Evolutionary conservation across 2,113 vertebrate species (phyloP).

Genomic region (Pomatostomus ruficeps): DNA sequence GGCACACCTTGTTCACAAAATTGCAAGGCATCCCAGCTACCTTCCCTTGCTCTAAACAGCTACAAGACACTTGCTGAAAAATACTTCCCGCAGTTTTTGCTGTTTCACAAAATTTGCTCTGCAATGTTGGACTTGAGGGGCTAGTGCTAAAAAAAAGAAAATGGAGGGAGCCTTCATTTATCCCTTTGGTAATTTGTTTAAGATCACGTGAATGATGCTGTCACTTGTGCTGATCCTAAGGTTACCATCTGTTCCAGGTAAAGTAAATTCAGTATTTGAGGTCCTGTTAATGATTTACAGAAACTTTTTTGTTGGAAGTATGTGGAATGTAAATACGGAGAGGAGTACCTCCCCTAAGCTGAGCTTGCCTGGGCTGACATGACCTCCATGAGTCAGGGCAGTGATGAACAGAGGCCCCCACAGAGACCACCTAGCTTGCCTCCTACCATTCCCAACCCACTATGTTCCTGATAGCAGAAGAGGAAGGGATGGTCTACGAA

Average conservation of each 20-base stretch:
- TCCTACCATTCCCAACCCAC: neutral
- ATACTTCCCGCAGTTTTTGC: neutral
- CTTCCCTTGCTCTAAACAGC: neutral
- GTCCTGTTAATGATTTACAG: neutral
- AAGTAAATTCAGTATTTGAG: neutral
- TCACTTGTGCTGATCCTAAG: neutral
- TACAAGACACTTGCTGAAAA: neutral
- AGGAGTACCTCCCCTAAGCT: neutral
- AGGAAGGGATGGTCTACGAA: neutral
- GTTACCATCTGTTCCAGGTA: neutral
- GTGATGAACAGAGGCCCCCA: neutral
- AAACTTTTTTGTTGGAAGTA: neutral
- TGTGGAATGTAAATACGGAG: neutral
- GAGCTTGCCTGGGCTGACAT: neutral
- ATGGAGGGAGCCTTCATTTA: neutral
- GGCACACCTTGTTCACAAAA: neutral
- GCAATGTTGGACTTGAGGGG: fast-evolving
- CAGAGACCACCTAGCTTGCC: neutral
- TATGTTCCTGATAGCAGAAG: neutral
- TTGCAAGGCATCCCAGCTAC: neutral
- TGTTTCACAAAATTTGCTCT: neutral
- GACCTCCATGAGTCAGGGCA: neutral
- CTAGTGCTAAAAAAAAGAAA: neutral
- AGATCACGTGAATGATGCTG: neutral
- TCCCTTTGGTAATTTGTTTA: neutral